Percentiles rank a stretch among this genome's conserved stretches.
Conservation (phyloP, 2,888 invertebrate species). For the Lingula anatina region DNA sequence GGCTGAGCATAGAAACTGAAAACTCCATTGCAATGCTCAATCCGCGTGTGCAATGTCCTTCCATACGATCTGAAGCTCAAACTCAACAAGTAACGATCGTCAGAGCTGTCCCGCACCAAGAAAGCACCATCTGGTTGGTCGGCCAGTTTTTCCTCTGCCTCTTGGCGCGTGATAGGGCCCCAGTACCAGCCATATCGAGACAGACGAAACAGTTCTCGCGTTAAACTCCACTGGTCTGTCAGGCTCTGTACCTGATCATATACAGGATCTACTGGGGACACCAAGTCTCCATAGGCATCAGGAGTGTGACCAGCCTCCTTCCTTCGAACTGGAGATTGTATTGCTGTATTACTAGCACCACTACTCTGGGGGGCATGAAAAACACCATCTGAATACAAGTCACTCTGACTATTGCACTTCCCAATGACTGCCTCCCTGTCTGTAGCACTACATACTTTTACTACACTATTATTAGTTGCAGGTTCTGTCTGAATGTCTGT, state of each 20-base stretch:
- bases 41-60: constrained; percentile 68
- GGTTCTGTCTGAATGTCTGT: too few species aligned
- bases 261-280: neutral
- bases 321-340: too few species aligned
- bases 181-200: constrained; percentile 66
- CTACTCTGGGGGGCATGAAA: too few species aligned
- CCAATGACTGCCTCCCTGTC: too few species aligned
- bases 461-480: too few species aligned
- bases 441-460: too few species aligned
- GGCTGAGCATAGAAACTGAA: constrained; percentile 55
- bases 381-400: too few species aligned
- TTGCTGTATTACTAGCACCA: too few species aligned
- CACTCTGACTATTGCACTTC: too few species aligned
- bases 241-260: constrained; percentile 1
- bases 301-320: too few species aligned
- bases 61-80: constrained; percentile 68
- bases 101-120: constrained; percentile 70
- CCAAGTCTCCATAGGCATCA: too few species aligned
- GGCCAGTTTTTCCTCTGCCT: constrained; percentile 67
- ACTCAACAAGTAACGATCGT: constrained; percentile 66
- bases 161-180: constrained; percentile 68
- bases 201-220: constrained; percentile 53
- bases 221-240: constrained; percentile 43
- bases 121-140: constrained; percentile 72
- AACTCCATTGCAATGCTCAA: constrained; percentile 66